Percentiles rank a stretch among this genome's conserved stretches.
Conservation (phyloP, 2,113 vertebrate genomes). For the Leucopternis melanops region DNA sequence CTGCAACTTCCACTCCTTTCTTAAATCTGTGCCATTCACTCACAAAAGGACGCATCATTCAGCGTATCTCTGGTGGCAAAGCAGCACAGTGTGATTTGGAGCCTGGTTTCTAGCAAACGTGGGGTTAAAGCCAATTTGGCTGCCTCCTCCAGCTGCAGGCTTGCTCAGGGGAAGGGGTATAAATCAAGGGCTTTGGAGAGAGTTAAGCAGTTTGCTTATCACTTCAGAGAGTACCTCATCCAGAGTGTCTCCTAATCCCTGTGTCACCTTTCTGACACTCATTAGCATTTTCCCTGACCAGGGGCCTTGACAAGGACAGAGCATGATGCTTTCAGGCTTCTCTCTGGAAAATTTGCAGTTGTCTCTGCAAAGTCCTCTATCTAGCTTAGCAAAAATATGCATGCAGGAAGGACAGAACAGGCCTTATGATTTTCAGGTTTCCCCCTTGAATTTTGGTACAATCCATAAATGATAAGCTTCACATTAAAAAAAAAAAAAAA, state of each 20-base stretch:
- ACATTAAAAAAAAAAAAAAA: background rate
- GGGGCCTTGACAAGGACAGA: background rate
- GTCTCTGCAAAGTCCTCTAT: background rate
- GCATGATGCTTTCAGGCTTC: background rate
- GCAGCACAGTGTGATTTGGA: accelerated
- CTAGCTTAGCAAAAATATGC: background rate
- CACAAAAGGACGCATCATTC: background rate
- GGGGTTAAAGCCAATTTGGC: background rate
- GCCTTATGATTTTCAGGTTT: background rate
- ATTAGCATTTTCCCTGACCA: background rate
- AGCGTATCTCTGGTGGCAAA: accelerated
- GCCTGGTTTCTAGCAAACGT: background rate
- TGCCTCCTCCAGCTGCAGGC: background rate
- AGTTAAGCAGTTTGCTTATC: background rate
- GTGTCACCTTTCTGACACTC: background rate
- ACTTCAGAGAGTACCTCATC: background rate
- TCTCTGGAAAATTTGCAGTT: no score
- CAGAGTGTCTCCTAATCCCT: background rate
- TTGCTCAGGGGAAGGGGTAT: background rate
- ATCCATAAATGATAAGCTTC: background rate
- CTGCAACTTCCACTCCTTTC: background rate
- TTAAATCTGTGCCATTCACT: background rate
- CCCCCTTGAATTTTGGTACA: background rate
- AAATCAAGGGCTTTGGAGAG: background rate
- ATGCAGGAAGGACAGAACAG: background rate